Evolutionary conservation across 2,113 vertebrate species (phyloP).

Genomic region (Formicarius rufipectus): DNA sequence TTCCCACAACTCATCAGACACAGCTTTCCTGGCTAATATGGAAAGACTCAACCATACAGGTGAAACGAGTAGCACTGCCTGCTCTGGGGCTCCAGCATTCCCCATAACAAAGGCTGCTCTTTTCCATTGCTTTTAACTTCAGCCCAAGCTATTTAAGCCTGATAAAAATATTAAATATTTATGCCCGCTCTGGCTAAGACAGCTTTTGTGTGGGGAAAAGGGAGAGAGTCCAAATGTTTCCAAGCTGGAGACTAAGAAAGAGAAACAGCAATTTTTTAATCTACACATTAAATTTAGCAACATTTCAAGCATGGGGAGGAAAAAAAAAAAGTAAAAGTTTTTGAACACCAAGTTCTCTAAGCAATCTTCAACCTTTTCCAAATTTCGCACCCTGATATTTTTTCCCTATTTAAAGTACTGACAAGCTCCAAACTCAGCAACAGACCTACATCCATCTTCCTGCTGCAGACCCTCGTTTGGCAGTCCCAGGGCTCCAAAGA

Average conservation of each 20-base stretch:
- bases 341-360: neutral
- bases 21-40: neutral
- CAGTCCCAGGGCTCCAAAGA: neutral
- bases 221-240: neutral
- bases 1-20: conserved; percentile 4
- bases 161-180: conserved; percentile 59
- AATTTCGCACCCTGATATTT: neutral
- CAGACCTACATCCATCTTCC: neutral
- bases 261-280: neutral
- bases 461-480: neutral
- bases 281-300: neutral
- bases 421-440: neutral
- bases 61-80: conserved; percentile 34
- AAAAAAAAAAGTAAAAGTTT: neutral
- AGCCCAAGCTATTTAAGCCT: conserved; percentile 12
- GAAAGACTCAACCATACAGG: neutral
- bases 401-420: neutral
- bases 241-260: neutral
- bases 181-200: neutral
- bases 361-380: neutral
- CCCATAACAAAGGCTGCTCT: neutral
- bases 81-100: neutral
- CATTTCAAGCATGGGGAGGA: neutral
- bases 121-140: conserved; percentile 22
- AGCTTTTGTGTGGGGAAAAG: conserved; percentile 26